Evolutionary conservation across 1,140 invertebrate species (phyloP), one percentile per base, ranked within the genome.

Genomic region (Orussus abietinus): DNA sequence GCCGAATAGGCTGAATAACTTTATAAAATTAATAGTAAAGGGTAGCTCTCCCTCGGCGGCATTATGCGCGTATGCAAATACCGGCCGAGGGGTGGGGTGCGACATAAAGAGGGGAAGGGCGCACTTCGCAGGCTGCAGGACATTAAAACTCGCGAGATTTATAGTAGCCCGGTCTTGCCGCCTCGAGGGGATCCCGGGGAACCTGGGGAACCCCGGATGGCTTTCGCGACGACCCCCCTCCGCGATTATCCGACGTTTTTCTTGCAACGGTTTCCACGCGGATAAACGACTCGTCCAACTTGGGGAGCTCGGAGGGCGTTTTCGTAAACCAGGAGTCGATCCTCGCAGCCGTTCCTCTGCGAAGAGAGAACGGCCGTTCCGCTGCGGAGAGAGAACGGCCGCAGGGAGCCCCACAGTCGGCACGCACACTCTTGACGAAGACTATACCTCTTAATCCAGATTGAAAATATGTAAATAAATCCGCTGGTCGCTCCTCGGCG

Each of bases 381-480:
- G n/a, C n/a, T n/a, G 21, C 11, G 14, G 29, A 35, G 38, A 38
- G 28, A 33, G 13, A 20, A 10, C 17, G 9, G n/a, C 10, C 9
- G 26, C 26, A 12, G 2, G 35, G 29, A 37, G 33, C 30, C 25
- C 26, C 19, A 45, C 43, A 17, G 45, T 46, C 17, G n/a, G n/a
- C n/a, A n/a, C n/a, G n/a, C n/a, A n/a, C n/a, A n/a, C n/a, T n/a
- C n/a, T n/a, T n/a, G n/a, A n/a, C n/a, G n/a, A n/a, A n/a, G 34
- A 36, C 55, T 59, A 53, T 60, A 63, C 64, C 62, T 72, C 66
- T 72, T 72, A 72, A 73, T 73, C 67, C 68, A 70, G 69, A 72
- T 70, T 67, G 69, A 69, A 73, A 73, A 72, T 73, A 73, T 72
- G 69, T 71, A 73, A 73, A 73, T 73, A 73, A 64, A 71, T 69